These are phyloP conservation scores for Alcis repandata DNA, from an alignment of 2,888 invertebrate species.

Conservation along the genomic window DNA sequence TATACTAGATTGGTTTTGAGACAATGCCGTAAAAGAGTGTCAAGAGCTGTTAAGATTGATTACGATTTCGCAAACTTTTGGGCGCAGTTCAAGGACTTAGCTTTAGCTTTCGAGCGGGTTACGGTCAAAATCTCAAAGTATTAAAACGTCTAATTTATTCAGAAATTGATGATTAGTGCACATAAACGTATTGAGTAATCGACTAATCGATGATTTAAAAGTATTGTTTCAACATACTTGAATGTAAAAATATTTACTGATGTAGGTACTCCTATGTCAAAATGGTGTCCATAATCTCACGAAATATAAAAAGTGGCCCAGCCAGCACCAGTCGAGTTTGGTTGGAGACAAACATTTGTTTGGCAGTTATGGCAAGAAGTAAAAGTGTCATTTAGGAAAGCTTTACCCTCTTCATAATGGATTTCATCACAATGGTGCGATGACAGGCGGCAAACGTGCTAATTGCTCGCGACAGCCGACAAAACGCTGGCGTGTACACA, in stretches of 20 bases:
- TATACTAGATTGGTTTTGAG: not conserved
- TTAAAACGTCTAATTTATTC: no score
- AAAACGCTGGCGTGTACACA: conserved; percentile 62
- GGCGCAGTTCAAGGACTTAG: not conserved
- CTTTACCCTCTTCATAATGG: conserved; percentile 15
- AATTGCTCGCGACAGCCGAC: conserved; percentile 69
- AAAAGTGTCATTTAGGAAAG: conserved; percentile 27
- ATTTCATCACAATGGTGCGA: conserved; percentile 57
- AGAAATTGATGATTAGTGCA: no score
- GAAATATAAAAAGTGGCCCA: not conserved
- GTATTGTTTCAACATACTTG: not conserved
- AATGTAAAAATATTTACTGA: no score
- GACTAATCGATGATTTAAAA: no score
- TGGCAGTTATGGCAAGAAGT: conserved; percentile 18
- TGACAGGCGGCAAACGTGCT: conserved; percentile 79
- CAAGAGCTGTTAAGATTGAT: no score
- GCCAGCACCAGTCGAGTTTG: not conserved
- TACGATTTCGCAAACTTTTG: not conserved
- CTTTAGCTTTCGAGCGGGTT: no score
- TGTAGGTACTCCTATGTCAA: not conserved
- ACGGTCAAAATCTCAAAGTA: no score
- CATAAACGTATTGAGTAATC: no score
- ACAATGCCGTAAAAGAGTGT: no score
- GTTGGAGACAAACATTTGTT: conserved; percentile 3
- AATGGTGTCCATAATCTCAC: not conserved